Evolutionary conservation across 2,888 invertebrate species (phyloP).

Genomic region (Lepetodrilus schrolli): DNA sequence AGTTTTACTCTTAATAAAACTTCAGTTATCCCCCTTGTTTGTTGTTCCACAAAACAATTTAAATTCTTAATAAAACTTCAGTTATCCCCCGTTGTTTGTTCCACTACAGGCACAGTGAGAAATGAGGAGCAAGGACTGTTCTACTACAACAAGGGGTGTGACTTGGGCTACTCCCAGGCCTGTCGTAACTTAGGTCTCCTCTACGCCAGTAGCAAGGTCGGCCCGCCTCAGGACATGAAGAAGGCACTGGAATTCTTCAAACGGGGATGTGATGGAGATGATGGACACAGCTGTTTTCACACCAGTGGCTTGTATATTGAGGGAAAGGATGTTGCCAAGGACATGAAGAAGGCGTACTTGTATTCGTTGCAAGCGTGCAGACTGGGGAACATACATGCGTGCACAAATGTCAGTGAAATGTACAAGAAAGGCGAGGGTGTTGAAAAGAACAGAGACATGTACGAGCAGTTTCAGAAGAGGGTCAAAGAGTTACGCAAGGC

Average conservation of each 20-base stretch:
- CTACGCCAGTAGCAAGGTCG: conserved; percentile 35
- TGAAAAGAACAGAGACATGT: conserved; percentile 82
- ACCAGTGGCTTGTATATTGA: conserved; percentile 36
- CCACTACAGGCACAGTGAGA: conserved; percentile 45
- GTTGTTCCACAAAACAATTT: no score
- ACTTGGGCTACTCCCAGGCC: conserved; percentile 47
- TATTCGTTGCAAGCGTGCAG: conserved; percentile 88
- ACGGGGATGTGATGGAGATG: conserved; percentile 85
- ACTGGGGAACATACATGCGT: conserved; percentile 85
- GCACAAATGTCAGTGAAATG: conserved; percentile 88
- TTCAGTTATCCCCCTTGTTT: no score
- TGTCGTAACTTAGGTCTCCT: conserved; percentile 65
- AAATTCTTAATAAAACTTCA: no score
- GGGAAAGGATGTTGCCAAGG: conserved; percentile 78
- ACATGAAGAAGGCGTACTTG: conserved; percentile 86
- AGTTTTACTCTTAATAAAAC: no score
- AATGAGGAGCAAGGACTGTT: conserved; percentile 50
- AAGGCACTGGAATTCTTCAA: conserved; percentile 83
- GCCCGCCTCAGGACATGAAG: conserved; percentile 38
- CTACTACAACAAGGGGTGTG: conserved; percentile 62
- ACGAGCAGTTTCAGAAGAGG: conserved; percentile 83
- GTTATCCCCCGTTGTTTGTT: not conserved
- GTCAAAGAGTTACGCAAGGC: conserved; percentile 80
- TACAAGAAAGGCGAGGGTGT: conserved; percentile 84
- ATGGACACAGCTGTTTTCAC: conserved; percentile 85